Conservation (phyloP, 1,140 invertebrate species). For the Hirudo medicinalis region DNA sequence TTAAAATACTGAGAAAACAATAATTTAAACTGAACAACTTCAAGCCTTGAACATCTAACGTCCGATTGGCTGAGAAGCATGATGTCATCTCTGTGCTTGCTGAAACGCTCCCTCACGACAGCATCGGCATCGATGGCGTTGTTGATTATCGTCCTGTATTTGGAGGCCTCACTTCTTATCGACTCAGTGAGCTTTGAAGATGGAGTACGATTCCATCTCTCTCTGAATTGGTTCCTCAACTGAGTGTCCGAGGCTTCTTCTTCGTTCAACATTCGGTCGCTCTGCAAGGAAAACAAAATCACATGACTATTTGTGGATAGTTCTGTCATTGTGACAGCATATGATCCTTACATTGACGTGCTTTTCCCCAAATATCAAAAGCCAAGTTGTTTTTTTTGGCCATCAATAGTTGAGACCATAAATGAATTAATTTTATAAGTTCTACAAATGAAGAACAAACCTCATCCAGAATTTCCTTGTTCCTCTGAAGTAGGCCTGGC, state of each 20-base stretch:
- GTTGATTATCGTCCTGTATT: slow-evolving; percentile 77
- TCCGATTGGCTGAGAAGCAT: slow-evolving; percentile 64
- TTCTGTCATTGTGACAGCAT: background rate
- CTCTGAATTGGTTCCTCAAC: slow-evolving; percentile 72
- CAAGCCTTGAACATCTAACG: slow-evolving; percentile 27
- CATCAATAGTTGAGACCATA: background rate
- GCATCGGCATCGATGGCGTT: slow-evolving; percentile 68
- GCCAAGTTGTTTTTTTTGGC: no score
- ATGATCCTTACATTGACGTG: no score
- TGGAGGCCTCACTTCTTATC: slow-evolving; percentile 57
- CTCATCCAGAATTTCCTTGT: slow-evolving; percentile 89
- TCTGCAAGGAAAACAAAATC: slow-evolving; percentile 40
- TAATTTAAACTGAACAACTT: slow-evolving; percentile 39
- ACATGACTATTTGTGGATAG: background rate
- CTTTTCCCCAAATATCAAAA: no score
- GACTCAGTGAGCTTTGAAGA: slow-evolving; percentile 77
- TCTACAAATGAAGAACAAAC: slow-evolving; percentile 39
- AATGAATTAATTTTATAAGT: background rate
- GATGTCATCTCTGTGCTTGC: slow-evolving; percentile 63
- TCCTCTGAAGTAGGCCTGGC: slow-evolving; percentile 74
- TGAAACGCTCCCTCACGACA: slow-evolving; percentile 73
- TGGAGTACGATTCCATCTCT: slow-evolving; percentile 71
- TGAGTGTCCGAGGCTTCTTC: slow-evolving; percentile 80
- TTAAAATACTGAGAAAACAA: background rate
- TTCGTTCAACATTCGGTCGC: slow-evolving; percentile 72